phyloP scores from a whole-genome alignment of 2,797 vertebrate genomes.

The Orientallactaga sibirica region DNA sequence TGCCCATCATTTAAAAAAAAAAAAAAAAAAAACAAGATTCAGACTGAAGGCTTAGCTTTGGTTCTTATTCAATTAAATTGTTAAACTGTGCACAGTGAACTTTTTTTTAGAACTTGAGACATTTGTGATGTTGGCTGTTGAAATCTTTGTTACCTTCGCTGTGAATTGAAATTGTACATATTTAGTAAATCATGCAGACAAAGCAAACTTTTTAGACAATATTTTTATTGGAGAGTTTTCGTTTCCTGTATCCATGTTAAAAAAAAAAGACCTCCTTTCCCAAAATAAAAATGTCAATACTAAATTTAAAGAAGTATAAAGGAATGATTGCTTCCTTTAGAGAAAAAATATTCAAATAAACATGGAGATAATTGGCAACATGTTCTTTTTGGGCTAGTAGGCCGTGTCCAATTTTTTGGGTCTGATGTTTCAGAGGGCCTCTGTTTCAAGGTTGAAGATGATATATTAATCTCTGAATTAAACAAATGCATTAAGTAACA shows the following conservation, averaged over 20 bases:
- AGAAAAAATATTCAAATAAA: conserved; percentile 85
- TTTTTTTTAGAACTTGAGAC: conserved; percentile 86
- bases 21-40: conserved; percentile 70
- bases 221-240: conserved; percentile 87
- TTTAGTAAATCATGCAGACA: conserved; percentile 86
- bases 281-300: conserved; percentile 85
- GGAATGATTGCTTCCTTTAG: conserved; percentile 85
- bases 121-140: conserved; percentile 87
- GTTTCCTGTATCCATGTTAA: conserved; percentile 86
- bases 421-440: conserved; percentile 81
- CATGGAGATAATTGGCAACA: conserved; percentile 83
- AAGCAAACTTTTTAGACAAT: conserved; percentile 86
- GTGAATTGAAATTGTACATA: conserved; percentile 87
- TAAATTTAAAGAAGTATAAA: conserved; percentile 86
- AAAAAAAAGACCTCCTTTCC: conserved; percentile 82
- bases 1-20: conserved; percentile 81
- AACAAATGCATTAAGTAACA: conserved; percentile 76
- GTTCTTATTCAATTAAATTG: conserved; percentile 85
- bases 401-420: conserved; percentile 84
- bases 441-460: conserved; percentile 74
- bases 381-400: conserved; percentile 82
- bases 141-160: conserved; percentile 86
- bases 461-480: conserved; percentile 79
- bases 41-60: conserved; percentile 85
- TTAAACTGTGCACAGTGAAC: conserved; percentile 85